A percentile compares a stretch with the other conserved stretches of the same genome.
phyloP scores from a whole-genome alignment of 2,888 invertebrate species.

The Drosophila aldrichi region DNA sequence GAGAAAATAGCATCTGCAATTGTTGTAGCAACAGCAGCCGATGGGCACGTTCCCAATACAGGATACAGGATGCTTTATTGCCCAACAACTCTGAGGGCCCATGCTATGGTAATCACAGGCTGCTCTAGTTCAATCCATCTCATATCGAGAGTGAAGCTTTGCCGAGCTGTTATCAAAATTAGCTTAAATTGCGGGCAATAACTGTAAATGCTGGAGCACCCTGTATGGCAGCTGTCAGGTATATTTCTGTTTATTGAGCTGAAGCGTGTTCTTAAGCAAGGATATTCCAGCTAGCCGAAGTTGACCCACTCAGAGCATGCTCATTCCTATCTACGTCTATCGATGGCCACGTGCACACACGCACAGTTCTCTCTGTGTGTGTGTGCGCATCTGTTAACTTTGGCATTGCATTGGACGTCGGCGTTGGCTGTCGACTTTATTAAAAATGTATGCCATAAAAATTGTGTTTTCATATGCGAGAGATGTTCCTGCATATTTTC shows the following conservation, averaged over 20 bases:
- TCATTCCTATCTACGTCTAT: constrained; percentile 48
- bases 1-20: constrained; percentile 25
- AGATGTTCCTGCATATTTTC: constrained; percentile 65
- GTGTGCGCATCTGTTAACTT: constrained; percentile 37
- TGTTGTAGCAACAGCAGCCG: neutral
- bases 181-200: neutral
- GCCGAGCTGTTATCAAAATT: neutral
- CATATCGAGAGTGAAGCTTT: too few species aligned
- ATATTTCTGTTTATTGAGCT: constrained; percentile 14
- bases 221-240: constrained; percentile 23
- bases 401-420: constrained; percentile 41
- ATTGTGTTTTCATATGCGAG: constrained; percentile 66
- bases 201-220: constrained; percentile 11
- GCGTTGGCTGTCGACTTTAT: constrained; percentile 51
- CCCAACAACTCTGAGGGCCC: neutral
- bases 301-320: constrained; percentile 51
- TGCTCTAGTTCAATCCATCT: neutral
- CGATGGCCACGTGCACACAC: constrained; percentile 49
- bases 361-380: neutral
- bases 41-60: constrained; percentile 7
- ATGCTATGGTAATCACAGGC: neutral
- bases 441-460: constrained; percentile 74
- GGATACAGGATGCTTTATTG: constrained; percentile 10
- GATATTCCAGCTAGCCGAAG: constrained; percentile 28
- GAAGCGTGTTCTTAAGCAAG: constrained; percentile 3